These are phyloP conservation scores for Microcebus murinus DNA, from an alignment of 2,113 vertebrate species.

Conservation along the genomic window DNA sequence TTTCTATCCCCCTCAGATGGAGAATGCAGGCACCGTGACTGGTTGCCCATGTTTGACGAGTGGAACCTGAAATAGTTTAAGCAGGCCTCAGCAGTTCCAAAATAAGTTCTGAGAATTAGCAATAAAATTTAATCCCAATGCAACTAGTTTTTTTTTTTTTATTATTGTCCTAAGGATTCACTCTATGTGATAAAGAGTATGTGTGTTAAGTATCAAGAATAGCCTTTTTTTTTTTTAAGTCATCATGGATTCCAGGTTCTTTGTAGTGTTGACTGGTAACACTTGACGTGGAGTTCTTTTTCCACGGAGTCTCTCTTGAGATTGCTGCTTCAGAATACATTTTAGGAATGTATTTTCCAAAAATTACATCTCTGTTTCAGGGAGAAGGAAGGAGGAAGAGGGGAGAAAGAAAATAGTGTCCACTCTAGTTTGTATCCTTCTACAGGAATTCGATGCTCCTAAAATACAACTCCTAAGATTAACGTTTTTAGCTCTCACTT, in stretches of 20 bases:
- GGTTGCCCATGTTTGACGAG: neutral
- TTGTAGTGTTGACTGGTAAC: neutral
- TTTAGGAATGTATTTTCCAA: neutral
- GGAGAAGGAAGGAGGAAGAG: too few species aligned
- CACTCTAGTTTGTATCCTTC: too few species aligned
- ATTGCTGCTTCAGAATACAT: neutral
- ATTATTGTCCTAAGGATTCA: neutral
- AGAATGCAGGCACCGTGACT: neutral
- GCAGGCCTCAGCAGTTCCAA: conserved; percentile 4
- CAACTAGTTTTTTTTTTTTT: neutral
- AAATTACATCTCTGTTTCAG: too few species aligned
- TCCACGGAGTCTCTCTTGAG: neutral
- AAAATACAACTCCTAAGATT: too few species aligned
- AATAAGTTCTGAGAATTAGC: neutral
- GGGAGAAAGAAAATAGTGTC: too few species aligned
- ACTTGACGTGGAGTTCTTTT: neutral
- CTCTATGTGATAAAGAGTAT: neutral
- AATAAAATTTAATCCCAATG: neutral
- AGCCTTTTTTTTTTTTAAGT: neutral
- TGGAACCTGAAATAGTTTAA: neutral
- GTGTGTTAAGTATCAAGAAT: neutral
- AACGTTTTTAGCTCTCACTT: too few species aligned
- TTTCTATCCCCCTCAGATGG: neutral
- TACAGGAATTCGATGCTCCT: too few species aligned
- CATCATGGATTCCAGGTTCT: neutral